Percentiles rank a stretch among this genome's conserved stretches.
Conservation (phyloP, 2,113 vertebrate genomes). For the Tragelaphus imberbis region DNA sequence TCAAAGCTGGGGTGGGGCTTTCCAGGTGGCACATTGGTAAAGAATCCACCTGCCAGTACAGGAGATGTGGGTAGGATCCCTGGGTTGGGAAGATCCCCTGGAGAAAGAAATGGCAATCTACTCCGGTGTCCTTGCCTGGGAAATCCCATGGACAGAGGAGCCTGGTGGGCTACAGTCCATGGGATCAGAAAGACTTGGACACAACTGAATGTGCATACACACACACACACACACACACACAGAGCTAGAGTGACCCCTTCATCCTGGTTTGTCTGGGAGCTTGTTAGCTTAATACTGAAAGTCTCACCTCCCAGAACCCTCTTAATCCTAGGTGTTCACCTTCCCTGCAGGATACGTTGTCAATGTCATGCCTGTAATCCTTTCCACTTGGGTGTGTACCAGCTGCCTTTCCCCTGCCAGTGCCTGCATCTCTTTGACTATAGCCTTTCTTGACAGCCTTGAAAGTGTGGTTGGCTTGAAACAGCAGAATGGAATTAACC, state of each 20-base stretch:
- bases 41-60: background rate
- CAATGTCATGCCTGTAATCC: background rate
- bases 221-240: background rate
- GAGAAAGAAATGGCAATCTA: background rate
- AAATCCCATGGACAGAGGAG: background rate
- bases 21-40: background rate
- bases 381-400: background rate
- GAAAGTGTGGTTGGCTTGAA: background rate
- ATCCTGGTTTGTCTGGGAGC: background rate
- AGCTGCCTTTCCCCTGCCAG: background rate
- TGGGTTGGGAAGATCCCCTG: background rate
- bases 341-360: background rate
- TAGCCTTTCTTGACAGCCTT: background rate
- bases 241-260: background rate
- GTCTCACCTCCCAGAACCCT: background rate
- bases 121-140: background rate
- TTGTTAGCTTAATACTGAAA: background rate
- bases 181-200: background rate
- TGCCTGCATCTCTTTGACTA: background rate
- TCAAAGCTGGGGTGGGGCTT: background rate
- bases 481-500: background rate
- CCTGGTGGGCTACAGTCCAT: background rate
- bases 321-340: background rate
- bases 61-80: background rate
- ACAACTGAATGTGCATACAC: accelerated